Evolutionary conservation across 1,140 invertebrate genomes (phyloP).

Genomic region (Galleria mellonella): DNA sequence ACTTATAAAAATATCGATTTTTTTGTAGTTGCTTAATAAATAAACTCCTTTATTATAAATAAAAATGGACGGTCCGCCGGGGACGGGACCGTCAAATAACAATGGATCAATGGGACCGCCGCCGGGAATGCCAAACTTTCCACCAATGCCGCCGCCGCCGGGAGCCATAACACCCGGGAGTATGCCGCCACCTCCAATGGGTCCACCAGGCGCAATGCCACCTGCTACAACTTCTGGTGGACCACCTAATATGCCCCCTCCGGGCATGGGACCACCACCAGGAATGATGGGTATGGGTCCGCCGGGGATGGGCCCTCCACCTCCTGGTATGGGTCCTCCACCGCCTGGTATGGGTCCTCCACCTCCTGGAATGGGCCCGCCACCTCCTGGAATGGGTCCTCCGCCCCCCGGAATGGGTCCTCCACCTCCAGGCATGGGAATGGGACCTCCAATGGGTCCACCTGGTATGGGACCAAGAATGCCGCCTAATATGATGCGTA

Average conservation of each 20-base stretch:
- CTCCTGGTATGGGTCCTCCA: conserved; percentile 19
- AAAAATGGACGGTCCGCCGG: conserved; percentile 54
- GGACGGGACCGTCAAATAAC: conserved; percentile 37
- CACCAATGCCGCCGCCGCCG: conserved; percentile 54
- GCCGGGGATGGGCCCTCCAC: conserved; percentile 19
- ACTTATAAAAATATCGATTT: too few relatives aligned
- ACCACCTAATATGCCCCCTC: conserved; percentile 15
- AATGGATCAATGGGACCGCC: conserved; percentile 50
- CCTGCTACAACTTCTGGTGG: conserved; percentile 31
- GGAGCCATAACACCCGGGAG: conserved; percentile 34
- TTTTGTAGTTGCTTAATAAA: too few relatives aligned
- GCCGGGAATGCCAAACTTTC: conserved; percentile 54
- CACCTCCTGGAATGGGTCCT: conserved; percentile 12
- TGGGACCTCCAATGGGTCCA: conserved; percentile 41
- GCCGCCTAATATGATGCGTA: conserved; percentile 28
- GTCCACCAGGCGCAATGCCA: conserved; percentile 45
- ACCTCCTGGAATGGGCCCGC: conserved; percentile 34
- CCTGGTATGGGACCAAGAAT: conserved; percentile 32
- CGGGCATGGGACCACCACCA: conserved; percentile 13
- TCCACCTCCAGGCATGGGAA: conserved; percentile 35
- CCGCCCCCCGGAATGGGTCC: conserved; percentile 36
- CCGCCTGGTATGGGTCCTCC: conserved; percentile 23
- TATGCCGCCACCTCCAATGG: conserved; percentile 39
- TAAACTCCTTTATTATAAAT: not conserved
- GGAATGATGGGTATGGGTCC: conserved; percentile 12